Base-by-base conservation (phyloP, 2,888 invertebrate genomes). In the Archaeoteleia sp. region DNA sequence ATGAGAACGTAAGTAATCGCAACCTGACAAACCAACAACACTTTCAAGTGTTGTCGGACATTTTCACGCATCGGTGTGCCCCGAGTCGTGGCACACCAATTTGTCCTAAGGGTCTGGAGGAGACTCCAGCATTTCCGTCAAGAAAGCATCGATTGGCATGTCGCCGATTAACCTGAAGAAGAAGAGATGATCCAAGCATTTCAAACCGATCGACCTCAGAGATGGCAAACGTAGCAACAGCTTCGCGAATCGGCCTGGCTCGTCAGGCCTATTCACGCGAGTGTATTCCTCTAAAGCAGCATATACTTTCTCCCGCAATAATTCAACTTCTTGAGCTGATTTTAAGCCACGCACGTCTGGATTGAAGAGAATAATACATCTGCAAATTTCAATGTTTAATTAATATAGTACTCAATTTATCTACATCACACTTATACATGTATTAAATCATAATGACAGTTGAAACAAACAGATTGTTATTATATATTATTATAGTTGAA, bases 271-370 rank as follows among this genome's bases (percentile, higher is more conserved):
- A 72, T 92, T 91, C 25, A 91, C 89, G 68, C 95, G 91, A 70
- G 95, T 95, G 87, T 99, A 97, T 81, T 98, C 97, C 86, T 99
- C 98, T 77, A 99, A 88, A 49, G 96, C 94, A 2, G 95, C 93
- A 86, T 97, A 99, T 73, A 94, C 96, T 88, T 97, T 97, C 87
- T 98, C 97, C 69, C 99, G 90, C 49, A 98, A 89, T 53, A 92
- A 88, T 77, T 95, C 95, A 4, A 97, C 93, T 79, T 94, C 93
- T 74, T 90, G 90, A 17, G 91, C 90, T 55, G 93, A 92, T 81
- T 93, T 92, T 75, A 99, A 87, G 46, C 95, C 96, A 82, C 96
- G 93, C 17, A 97, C 94, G 86, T 96, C 96, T 90, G 98, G 97
- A 88, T 98, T 98, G 86, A 95, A 98, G 51, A 98, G 90, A 74